Evolutionary conservation across 2,797 vertebrate genomes (phyloP), one percentile per base, ranked within the genome.

Genomic region (Phrynocephalus guinanensis): DNA sequence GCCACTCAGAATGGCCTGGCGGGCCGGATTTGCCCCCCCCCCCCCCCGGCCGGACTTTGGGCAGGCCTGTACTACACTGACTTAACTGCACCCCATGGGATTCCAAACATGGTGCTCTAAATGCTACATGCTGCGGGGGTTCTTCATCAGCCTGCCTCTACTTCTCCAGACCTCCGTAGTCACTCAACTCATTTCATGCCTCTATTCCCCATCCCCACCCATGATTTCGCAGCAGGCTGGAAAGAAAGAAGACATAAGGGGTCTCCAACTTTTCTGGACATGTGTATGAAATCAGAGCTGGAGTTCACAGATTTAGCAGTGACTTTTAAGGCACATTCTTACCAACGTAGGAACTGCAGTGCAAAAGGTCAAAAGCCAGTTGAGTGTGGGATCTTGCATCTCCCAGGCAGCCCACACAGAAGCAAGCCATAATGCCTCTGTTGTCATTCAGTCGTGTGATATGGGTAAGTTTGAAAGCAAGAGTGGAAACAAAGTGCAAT

Each of bases 301-400:
- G 33, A 3, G 8, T 52, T 44, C 8, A 33, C 3, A 90, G 68
- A 10, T 33, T 87, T 77, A 77, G 16, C 81, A 78, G 28, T 78
- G 38, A n/a, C 72, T 93, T 92, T 88, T 85, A 90, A 91, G 90
- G n/a, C 8, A 80, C 50, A 82, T 90, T 91, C 63, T 85, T 83
- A 87, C 72, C 28, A 91, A 79, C 16, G 82, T 0, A 1, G 30
- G 33, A 66, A 86, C 83, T 33, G 90, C 52, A 87, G n/a, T n/a
- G 81, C 48, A 82, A 92, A 73, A 92, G 50, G 6, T 33, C 80
- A 91, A 83, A 85, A 63, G 20, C 52, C 77, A 90, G 0, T 20
- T 50, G 82, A 81, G 50, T 38, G 26, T 90, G 63, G 48, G 92
- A 87, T 52, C 0, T 24, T 0, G 18, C 84, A 73, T 82, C 82